phyloP scores from a whole-genome alignment of 2,113 vertebrate genomes.

The Anolis sagrei region DNA sequence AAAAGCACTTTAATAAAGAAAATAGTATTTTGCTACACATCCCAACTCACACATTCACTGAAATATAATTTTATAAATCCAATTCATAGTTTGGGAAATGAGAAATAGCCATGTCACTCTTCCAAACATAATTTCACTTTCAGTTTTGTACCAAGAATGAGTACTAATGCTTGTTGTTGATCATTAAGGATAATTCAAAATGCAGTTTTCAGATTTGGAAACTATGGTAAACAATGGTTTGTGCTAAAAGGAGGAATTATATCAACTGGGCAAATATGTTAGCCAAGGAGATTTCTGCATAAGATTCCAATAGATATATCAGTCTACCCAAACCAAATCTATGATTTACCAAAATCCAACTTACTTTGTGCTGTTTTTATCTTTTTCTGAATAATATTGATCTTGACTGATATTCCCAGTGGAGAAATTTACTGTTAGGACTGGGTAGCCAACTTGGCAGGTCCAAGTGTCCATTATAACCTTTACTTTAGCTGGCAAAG shows the following conservation, averaged over 20 bases:
- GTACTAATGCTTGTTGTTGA: too few relatives aligned
- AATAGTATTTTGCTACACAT: neutral
- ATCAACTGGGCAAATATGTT: neutral
- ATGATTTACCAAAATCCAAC: constrained; percentile 61
- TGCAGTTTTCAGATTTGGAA: neutral
- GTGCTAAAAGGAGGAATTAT: neutral
- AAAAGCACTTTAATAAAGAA: neutral
- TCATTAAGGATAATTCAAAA: neutral
- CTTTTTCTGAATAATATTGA: constrained; percentile 63
- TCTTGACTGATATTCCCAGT: constrained; percentile 77
- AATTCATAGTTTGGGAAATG: neutral
- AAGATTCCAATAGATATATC: neutral
- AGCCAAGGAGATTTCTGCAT: constrained; percentile 4
- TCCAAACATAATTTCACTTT: neutral
- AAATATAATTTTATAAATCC: neutral
- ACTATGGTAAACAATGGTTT: neutral
- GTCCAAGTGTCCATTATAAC: constrained; percentile 84
- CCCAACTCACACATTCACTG: neutral
- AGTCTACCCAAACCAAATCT: constrained; percentile 52
- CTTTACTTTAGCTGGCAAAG: constrained; percentile 78
- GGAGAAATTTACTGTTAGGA: constrained; percentile 77
- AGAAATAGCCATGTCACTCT: neutral
- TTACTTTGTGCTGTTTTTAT: constrained; percentile 58
- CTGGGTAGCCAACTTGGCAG: constrained; percentile 75
- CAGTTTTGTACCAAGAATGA: neutral